These are phyloP conservation scores for Xestia c-nigrum DNA, from an alignment of 2,888 invertebrate genomes.

Conservation along the genomic window DNA sequence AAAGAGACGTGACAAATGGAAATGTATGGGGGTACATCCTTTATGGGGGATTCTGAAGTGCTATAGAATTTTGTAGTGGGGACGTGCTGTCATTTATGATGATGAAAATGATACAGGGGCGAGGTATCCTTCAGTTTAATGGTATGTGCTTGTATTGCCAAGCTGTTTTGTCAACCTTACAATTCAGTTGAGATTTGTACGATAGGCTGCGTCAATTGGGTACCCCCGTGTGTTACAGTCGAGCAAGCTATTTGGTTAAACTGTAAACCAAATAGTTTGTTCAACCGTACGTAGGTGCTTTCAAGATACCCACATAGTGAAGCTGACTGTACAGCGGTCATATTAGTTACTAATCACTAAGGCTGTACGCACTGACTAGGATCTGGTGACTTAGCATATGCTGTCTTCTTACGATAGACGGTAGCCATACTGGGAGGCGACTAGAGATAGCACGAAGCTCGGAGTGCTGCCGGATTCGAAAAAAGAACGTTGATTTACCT, in stretches of 20 bases:
- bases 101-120: background rate
- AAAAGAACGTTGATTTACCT: background rate
- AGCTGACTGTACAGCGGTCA: background rate
- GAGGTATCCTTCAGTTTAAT: background rate
- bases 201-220: no score
- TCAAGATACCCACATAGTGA: no score
- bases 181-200: background rate
- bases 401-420: background rate
- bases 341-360: background rate
- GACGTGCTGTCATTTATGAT: background rate
- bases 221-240: no score
- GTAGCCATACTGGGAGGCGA: background rate
- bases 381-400: background rate
- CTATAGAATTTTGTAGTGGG: background rate
- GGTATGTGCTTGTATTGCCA: background rate
- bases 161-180: background rate
- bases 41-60: background rate
- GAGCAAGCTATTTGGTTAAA: no score
- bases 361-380: background rate
- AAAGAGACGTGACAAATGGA: slow-evolving; percentile 14
- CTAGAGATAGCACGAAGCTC: background rate
- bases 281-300: no score
- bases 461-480: background rate
- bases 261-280: no score
- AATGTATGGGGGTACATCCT: slow-evolving; percentile 20